phyloP scores from a whole-genome alignment of 2,113 vertebrate species.

The Centropus unirufus region DNA sequence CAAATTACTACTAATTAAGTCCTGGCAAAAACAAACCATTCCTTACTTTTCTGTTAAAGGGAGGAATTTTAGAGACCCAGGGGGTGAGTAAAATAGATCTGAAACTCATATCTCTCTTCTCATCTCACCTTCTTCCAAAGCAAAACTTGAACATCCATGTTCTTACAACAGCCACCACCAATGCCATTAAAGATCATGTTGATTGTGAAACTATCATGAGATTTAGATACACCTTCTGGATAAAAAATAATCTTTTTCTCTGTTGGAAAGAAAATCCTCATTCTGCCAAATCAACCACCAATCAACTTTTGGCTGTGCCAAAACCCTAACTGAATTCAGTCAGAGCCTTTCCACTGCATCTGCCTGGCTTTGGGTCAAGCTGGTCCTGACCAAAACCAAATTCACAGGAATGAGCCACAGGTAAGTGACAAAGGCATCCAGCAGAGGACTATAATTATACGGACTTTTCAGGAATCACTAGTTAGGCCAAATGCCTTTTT shows the following conservation, averaged over 20 bases:
- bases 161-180: neutral
- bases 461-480: constrained; percentile 38
- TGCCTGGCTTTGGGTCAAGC: neutral
- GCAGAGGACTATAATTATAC: neutral
- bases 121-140: neutral
- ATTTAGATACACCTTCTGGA: neutral
- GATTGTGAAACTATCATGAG: neutral
- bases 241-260: neutral
- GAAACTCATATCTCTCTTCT: neutral
- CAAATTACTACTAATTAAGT: neutral
- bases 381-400: neutral
- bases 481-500: constrained; percentile 36
- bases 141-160: neutral
- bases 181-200: neutral
- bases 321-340: neutral
- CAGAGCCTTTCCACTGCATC: neutral
- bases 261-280: fast-evolving
- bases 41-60: neutral
- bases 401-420: neutral
- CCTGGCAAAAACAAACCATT: constrained; percentile 17
- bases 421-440: constrained; percentile 14
- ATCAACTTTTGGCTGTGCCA: neutral
- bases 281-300: neutral
- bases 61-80: neutral
- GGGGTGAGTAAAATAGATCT: neutral